Percentiles rank a stretch among this genome's conserved stretches.
Conservation (phyloP, 2,113 vertebrate species). For the Sclerurus mexicanus region DNA sequence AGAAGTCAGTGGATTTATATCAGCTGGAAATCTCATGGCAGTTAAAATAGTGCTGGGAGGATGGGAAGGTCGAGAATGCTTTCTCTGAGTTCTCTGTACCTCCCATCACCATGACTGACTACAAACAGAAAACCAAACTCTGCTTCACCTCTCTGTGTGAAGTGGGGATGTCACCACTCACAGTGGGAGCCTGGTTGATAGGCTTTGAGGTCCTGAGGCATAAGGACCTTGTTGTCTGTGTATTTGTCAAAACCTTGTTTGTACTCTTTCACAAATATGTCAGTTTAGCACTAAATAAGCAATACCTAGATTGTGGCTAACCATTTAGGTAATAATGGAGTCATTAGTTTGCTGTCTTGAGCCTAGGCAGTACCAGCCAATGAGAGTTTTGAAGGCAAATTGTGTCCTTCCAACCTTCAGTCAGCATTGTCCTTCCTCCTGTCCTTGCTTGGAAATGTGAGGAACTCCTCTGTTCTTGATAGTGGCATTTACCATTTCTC, state of each 20-base stretch:
- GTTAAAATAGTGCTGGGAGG: not conserved
- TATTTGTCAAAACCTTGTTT: not conserved
- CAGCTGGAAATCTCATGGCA: not conserved
- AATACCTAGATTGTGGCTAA: not conserved
- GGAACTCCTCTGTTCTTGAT: not conserved
- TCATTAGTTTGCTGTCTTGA: not conserved
- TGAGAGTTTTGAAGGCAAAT: not conserved
- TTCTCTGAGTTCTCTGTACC: not conserved
- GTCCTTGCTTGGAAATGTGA: accelerated
- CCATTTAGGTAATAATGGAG: not conserved
- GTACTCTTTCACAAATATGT: not conserved
- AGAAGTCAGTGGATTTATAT: not conserved
- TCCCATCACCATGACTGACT: not conserved
- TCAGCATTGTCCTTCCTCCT: not conserved
- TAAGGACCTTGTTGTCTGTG: not conserved
- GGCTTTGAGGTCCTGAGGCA: not conserved
- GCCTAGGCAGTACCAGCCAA: not conserved
- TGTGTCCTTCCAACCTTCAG: not conserved
- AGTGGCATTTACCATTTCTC: not conserved
- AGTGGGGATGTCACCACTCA: not conserved
- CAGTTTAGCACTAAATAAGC: not conserved
- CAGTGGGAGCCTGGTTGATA: not conserved
- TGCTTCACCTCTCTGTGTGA: not conserved
- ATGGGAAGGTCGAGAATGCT: accelerated
- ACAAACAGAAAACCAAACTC: not conserved